Evolutionary conservation across 1,140 invertebrate species (phyloP), one percentile per base, ranked within the genome.

Genomic region (Procambarus clarkii): DNA sequence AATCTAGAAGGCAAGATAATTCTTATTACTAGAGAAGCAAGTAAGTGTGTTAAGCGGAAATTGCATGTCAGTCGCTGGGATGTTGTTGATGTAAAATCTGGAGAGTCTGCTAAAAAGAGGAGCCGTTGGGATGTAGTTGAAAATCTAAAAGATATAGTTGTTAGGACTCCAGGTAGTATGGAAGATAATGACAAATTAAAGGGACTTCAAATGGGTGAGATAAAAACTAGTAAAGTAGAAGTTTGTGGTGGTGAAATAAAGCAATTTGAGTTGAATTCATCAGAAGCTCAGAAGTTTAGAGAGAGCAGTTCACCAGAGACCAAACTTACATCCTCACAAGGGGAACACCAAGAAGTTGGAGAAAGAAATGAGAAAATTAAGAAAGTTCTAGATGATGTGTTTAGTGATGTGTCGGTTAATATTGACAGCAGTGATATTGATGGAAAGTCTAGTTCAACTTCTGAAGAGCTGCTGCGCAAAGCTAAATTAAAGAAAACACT

Each of bases 301-400:
- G 18, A 15, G 4, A 15, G 11, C 13, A 3, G 3, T 69, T 8
- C 7, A 11, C 7, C 7, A 54, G 50, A 54, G 13, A 11, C 50
- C 50, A 54, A 54, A 11, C 13, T 54, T 54, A 11, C 50, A 48
- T 44, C 3, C 3, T 13, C 46, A 21, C 7, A 50, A 7, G 0
- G 46, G 21, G 21, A 79, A 79, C 45, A 79, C 46, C 15, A 21
- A 44, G n/a, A 48, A 79, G 15, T 46, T 3, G 18, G 45, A 44
- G 78, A 79, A 5, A 79, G 50, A n/a, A 79, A 79, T 79, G 48
- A 79, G 78, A 79, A 79, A 50, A 46, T 79, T 79, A 46, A 46
- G 45, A 79, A 79, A 15, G 50, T n/a, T 24, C 45, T 79, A 21
- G 50, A 79, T 79, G 78, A 79, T 79, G 21, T 79, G 46, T 79